phyloP scores from a whole-genome alignment of 2,888 invertebrate genomes.

The Yponomeuta evonymella region DNA sequence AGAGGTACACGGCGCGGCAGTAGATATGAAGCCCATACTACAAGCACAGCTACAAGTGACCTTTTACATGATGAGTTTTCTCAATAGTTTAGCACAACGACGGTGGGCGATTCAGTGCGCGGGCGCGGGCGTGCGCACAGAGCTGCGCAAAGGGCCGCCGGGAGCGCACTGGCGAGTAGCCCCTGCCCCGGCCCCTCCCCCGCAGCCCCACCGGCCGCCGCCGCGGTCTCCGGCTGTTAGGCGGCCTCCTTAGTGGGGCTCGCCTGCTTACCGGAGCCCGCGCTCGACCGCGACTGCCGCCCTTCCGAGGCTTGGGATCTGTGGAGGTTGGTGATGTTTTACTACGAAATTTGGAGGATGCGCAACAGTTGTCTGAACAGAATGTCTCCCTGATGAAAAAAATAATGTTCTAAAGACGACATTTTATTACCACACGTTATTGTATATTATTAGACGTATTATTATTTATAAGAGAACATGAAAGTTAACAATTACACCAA shows the following conservation, averaged over 20 bases:
- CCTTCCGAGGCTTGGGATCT: slow-evolving; percentile 65
- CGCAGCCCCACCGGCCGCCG: too few relatives aligned
- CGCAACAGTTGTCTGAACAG: too few relatives aligned
- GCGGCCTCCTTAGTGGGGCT: slow-evolving; percentile 64
- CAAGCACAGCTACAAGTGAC: too few relatives aligned
- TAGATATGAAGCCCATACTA: too few relatives aligned
- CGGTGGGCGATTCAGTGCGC: slow-evolving; percentile 41
- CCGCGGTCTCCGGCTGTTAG: slow-evolving; percentile 46
- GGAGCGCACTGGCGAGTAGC: slow-evolving; percentile 52
- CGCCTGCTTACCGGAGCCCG: slow-evolving; percentile 48
- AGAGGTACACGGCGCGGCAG: too few relatives aligned
- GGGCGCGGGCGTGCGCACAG: slow-evolving; percentile 58
- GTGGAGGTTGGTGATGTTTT: slow-evolving; percentile 15
- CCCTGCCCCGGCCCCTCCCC: slow-evolving; percentile 26
- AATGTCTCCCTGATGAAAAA: too few relatives aligned
- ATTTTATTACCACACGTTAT: too few relatives aligned
- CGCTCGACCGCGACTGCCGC: slow-evolving; percentile 57
- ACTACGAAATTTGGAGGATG: too few relatives aligned
- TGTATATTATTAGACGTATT: too few relatives aligned
- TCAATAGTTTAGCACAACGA: slow-evolving; percentile 36
- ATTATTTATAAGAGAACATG: too few relatives aligned
- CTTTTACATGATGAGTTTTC: neutral
- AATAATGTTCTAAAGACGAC: too few relatives aligned
- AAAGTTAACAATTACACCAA: too few relatives aligned
- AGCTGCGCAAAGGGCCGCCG: slow-evolving; percentile 54